Conservation (phyloP, 2,797 vertebrate genomes). For the Danio kyathit region DNA sequence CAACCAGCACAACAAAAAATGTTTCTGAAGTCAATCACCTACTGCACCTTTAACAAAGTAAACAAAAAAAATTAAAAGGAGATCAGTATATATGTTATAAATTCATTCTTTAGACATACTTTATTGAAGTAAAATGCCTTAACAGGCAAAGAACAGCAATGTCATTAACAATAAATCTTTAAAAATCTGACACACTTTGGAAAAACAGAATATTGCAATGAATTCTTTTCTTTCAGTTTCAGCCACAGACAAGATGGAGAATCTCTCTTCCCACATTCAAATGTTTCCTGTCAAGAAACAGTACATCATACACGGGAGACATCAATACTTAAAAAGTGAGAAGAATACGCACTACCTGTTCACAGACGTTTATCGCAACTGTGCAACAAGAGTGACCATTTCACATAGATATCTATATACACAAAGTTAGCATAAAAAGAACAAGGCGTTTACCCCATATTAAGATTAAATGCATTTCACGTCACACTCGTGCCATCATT, state of each 20-base stretch:
- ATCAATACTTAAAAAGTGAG: conserved; percentile 58
- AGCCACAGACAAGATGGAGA: conserved; percentile 48
- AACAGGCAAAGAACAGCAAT: conserved; percentile 74
- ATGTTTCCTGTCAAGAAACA: conserved; percentile 82
- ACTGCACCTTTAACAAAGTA: too few species aligned
- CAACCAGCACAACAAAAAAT: too few species aligned
- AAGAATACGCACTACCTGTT: conserved; percentile 61
- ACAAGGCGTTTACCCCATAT: conserved; percentile 34
- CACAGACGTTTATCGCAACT: conserved; percentile 35
- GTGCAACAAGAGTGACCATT: conserved; percentile 45
- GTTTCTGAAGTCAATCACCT: too few species aligned
- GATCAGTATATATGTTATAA: conserved; percentile 49
- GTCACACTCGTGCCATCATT: conserved; percentile 49
- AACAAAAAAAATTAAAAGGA: conserved; percentile 20
- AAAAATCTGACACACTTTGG: conserved; percentile 63
- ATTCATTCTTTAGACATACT: conserved; percentile 67
- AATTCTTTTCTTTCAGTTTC: conserved; percentile 62
- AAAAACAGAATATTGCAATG: conserved; percentile 52
- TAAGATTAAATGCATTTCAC: conserved; percentile 54
- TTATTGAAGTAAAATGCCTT: conserved; percentile 84
- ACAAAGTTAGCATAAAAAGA: conserved; percentile 69
- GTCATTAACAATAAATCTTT: conserved; percentile 72
- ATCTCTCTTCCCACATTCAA: conserved; percentile 79
- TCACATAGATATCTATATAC: conserved; percentile 61
- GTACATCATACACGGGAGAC: conserved; percentile 51